Base-by-base conservation (phyloP, 2,113 vertebrate genomes). In the Pantherophis guttatus region DNA sequence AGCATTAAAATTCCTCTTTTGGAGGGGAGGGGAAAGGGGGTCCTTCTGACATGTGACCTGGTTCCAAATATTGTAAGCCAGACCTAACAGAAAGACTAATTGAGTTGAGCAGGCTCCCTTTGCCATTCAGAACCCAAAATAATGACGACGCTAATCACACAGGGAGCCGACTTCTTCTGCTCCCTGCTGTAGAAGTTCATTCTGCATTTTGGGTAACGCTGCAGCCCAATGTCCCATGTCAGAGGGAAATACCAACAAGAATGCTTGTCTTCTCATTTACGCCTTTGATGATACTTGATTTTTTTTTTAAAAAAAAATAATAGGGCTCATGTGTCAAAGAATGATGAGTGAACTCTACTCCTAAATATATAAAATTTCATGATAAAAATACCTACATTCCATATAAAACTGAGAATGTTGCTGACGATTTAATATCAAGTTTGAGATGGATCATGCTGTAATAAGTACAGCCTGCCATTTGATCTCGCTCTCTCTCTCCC, bases 391-490 rank as follows among this genome's bases (percentile, higher is more conserved):
- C 50, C 86, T 91, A 93, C 91, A 62, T 95, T 91, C 59, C 39
- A 92, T 91, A 91, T 92, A 94, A 29, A 94, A 81, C 17, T 90
- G 91, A 95, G 91, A 91, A 94, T 3, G 88, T 89, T 95, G 91
- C 88, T 95, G 91, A 89, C 62, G 93, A 89, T 90, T 95, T 94
- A 95, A 91, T 92, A 92, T 88, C 95, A 95, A 91, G 96, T 90
- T 88, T 70, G 85, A 88, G 54, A 91, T 85, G 62, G 91, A 89
- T 93, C 95, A 95, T 86, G 55, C 91, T 94, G 17, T 62, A 94
- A 94, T 93, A 92, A 88, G 90, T 95, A 90, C 94, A 96, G 86
- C 54, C 87, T 58, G 93, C 87, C 92, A 85, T 93, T 92, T 96
- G 92, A 95, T 59, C 26, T 29, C 62, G 5, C 62, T 70, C 12